These are phyloP conservation scores for Sinentomon sp. DNA, from an alignment of 2,888 invertebrate species.

Conservation along the genomic window DNA sequence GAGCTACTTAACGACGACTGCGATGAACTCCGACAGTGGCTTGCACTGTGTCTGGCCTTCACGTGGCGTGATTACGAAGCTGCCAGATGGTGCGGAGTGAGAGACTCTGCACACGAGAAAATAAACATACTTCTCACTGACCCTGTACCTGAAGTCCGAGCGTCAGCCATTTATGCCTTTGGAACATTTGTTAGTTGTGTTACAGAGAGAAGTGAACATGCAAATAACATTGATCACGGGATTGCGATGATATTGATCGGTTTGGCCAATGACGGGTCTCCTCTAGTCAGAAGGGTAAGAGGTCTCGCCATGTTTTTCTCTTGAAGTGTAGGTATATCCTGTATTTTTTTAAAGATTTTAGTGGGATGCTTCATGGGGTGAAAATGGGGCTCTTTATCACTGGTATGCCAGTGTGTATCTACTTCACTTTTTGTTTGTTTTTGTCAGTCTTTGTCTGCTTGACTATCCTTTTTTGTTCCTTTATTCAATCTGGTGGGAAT, in stretches of 20 bases:
- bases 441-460: too few species aligned
- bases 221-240: constrained; percentile 73
- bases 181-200: constrained; percentile 65
- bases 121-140: constrained; percentile 51
- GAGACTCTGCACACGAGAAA: constrained; percentile 91
- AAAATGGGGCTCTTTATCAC: too few species aligned
- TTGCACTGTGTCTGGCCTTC: constrained; percentile 67
- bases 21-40: constrained; percentile 42
- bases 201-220: constrained; percentile 61
- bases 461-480: too few species aligned
- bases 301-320: too few species aligned
- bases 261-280: constrained; percentile 53
- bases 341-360: too few species aligned
- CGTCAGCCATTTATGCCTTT: constrained; percentile 76
- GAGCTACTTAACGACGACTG: constrained; percentile 27
- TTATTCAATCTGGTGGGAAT: too few species aligned
- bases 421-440: too few species aligned
- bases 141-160: constrained; percentile 65
- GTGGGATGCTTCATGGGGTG: too few species aligned
- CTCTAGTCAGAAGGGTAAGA: constrained; percentile 71
- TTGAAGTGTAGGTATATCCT: too few species aligned
- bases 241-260: constrained; percentile 64
- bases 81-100: constrained; percentile 78
- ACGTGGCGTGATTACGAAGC: constrained; percentile 70
- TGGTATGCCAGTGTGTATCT: too few species aligned